Percentiles rank a stretch among this genome's conserved stretches.
phyloP scores from a whole-genome alignment of 2,797 vertebrate genomes.

The Argya squamiceps region DNA sequence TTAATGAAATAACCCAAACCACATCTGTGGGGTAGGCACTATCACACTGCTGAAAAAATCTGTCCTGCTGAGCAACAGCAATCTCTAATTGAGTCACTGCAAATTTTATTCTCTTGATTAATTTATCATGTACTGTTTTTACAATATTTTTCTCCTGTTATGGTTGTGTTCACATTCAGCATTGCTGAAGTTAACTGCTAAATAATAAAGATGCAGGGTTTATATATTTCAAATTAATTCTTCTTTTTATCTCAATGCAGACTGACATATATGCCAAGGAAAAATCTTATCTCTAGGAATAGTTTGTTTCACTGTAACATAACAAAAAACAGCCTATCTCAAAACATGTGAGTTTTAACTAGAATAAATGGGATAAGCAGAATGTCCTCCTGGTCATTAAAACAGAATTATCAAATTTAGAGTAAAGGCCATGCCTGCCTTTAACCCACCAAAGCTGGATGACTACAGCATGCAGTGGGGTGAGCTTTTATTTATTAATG shows the following conservation, averaged over 20 bases:
- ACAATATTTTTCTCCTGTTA: not conserved
- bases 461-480: not conserved
- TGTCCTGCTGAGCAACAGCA: not conserved
- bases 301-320: not conserved
- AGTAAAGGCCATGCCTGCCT: not conserved
- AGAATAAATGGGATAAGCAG: slow-evolving; percentile 2
- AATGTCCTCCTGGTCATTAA: slow-evolving; percentile 12
- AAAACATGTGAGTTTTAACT: not conserved
- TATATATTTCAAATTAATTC: not conserved
- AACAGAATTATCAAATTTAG: slow-evolving; percentile 15
- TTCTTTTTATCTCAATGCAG: not conserved
- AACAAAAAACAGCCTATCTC: not conserved
- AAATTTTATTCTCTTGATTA: not conserved
- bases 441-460: not conserved
- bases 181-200: not conserved
- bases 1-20: not conserved
- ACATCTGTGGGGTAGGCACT: not conserved
- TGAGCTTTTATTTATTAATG: not conserved
- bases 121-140: not conserved
- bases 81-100: not conserved
- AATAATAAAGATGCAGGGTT: not conserved
- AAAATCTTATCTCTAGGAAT: slow-evolving; percentile 22
- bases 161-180: not conserved
- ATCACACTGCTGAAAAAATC: slow-evolving; percentile 6
- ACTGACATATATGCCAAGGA: not conserved